Conservation (phyloP, 2,797 vertebrate genomes). For the Bucorvus abyssinicus region DNA sequence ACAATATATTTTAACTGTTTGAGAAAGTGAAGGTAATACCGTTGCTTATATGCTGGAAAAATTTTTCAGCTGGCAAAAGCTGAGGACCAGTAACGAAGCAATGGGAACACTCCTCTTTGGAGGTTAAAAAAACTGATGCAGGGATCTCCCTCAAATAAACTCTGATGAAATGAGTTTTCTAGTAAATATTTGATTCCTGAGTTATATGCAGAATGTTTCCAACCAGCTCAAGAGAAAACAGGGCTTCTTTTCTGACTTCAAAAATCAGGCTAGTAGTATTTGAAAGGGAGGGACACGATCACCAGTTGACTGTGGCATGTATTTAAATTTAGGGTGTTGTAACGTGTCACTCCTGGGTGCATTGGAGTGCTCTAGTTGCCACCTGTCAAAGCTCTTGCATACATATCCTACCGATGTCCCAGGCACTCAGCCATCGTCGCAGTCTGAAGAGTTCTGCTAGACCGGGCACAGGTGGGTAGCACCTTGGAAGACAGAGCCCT, state of each 20-base stretch:
- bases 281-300: not conserved
- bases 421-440: not conserved
- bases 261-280: not conserved
- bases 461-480: not conserved
- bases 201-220: not conserved
- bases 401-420: not conserved
- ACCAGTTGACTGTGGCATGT: no score
- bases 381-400: not conserved
- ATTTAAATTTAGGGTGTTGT: not conserved
- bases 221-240: not conserved
- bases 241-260: not conserved
- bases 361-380: not conserved
- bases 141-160: not conserved
- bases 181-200: not conserved
- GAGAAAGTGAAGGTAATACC: not conserved
- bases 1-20: not conserved
- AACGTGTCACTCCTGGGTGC: rapidly evolving
- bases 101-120: not conserved
- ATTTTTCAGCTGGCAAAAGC: not conserved
- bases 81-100: not conserved
- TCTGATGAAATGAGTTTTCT: not conserved
- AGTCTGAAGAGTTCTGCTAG: not conserved
- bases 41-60: not conserved
- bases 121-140: not conserved
- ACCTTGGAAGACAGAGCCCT: not conserved